phyloP scores from a whole-genome alignment of 1,140 invertebrate species.

The Camponotus vicinus region DNA sequence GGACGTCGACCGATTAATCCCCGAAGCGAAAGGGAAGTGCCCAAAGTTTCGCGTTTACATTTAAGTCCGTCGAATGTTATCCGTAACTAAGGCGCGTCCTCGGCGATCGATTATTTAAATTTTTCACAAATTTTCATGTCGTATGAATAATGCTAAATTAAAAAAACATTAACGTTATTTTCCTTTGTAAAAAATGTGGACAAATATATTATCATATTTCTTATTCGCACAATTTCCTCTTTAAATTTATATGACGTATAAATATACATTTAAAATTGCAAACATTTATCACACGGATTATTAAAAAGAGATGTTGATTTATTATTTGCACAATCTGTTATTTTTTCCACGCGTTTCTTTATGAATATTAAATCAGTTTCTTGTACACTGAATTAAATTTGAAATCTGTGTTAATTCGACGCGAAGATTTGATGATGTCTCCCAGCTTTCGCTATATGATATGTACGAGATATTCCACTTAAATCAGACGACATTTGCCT shows the following conservation, averaged over 20 bases:
- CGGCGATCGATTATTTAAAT: not conserved
- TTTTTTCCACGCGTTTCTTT: not conserved
- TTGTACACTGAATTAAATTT: not conserved
- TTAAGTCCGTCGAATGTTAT: conserved; percentile 33
- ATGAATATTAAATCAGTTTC: not conserved
- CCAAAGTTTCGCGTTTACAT: conserved; percentile 30
- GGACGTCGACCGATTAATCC: conserved; percentile 1
- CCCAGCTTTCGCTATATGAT: not conserved
- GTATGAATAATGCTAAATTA: not conserved
- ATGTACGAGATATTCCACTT: not conserved
- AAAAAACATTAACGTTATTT: conserved; percentile 12
- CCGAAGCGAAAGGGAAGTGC: not conserved
- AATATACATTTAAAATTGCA: not conserved
- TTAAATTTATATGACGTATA: not conserved
- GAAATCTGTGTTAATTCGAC: not conserved
- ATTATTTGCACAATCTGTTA: not conserved
- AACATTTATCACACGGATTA: not conserved
- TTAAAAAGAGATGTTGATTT: not conserved
- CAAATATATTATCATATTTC: not conserved
- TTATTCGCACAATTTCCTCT: not conserved
- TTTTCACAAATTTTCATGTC: not conserved
- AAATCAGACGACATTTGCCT: conserved; percentile 3
- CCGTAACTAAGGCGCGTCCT: conserved; percentile 5
- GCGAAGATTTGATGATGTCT: not conserved
- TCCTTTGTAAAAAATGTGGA: conserved; percentile 6